A percentile compares a stretch with the other conserved stretches of the same genome.
Evolutionary conservation across 2,113 vertebrate species (phyloP).

Genomic region (Lagopus muta): DNA sequence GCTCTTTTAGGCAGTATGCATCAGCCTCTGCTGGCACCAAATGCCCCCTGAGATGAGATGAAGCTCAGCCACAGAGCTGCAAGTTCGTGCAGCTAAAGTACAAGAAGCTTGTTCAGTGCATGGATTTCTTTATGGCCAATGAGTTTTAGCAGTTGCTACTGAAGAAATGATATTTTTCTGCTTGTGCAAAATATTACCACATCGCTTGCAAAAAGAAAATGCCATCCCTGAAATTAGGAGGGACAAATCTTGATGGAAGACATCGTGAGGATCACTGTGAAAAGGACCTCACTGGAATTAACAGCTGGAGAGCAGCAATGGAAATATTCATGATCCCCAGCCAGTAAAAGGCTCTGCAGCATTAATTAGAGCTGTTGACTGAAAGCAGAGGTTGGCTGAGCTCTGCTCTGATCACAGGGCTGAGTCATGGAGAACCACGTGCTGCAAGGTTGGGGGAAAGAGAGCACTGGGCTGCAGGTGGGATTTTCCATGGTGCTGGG

Average conservation of each 20-base stretch:
- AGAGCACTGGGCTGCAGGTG: not conserved
- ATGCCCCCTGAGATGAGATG: not conserved
- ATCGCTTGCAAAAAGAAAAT: conserved; percentile 16
- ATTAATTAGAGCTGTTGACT: conserved; percentile 35
- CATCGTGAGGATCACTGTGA: conserved; percentile 11
- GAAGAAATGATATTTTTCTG: not conserved
- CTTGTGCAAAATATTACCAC: not conserved
- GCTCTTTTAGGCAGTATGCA: not conserved
- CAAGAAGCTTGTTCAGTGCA: not conserved
- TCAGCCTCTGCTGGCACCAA: not conserved
- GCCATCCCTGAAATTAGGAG: conserved; percentile 1
- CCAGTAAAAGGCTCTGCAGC: not conserved
- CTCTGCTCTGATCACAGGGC: not conserved
- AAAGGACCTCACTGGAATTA: not conserved
- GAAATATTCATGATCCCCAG: not conserved
- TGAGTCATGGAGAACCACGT: conserved; percentile 23
- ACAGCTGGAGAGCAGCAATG: not conserved
- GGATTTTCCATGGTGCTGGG: not conserved
- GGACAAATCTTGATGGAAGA: conserved; percentile 51
- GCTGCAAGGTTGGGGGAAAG: not conserved
- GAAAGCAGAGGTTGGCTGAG: not conserved
- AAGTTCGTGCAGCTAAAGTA: not conserved
- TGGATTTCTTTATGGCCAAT: not conserved
- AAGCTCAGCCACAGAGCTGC: not conserved
- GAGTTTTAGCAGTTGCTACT: not conserved